Conservation (phyloP, 2,888 invertebrate genomes). For the Caradrina clavipalpis region DNA sequence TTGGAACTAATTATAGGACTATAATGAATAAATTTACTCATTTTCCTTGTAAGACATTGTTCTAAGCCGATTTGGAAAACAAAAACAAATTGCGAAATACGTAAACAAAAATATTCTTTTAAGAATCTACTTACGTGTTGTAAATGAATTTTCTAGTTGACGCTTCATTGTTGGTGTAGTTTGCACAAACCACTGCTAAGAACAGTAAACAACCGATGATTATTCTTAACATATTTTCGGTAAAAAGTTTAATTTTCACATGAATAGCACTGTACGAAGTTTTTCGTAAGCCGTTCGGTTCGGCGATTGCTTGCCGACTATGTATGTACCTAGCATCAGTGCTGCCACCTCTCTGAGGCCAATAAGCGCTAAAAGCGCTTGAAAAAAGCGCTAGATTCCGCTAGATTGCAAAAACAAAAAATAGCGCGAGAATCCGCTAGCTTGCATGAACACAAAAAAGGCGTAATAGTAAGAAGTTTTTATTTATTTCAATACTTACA, state of each 20-base stretch:
- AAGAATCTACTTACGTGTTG: slow-evolving; percentile 72
- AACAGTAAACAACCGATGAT: slow-evolving; percentile 53
- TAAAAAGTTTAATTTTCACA: background rate
- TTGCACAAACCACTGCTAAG: slow-evolving; percentile 44
- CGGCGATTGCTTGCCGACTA: background rate
- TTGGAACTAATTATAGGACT: background rate
- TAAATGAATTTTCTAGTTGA: slow-evolving; percentile 78
- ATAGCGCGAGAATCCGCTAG: no score
- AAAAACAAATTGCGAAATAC: background rate
- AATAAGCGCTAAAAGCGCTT: no score
- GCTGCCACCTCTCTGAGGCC: no score
- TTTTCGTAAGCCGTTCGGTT: no score
- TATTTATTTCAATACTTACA: no score
- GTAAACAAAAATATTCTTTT: slow-evolving; percentile 46
- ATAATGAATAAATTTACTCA: background rate
- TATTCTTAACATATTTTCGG: slow-evolving; percentile 56
- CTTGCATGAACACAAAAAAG: no score
- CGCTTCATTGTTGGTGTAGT: slow-evolving; percentile 17
- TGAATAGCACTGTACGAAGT: background rate
- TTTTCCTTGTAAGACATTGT: background rate
- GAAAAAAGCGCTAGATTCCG: no score
- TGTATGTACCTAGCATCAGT: no score
- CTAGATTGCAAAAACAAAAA: no score
- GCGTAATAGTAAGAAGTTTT: no score
- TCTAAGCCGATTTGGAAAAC: background rate